These are phyloP conservation scores for Amphiprion clarkii DNA, from an alignment of 2,797 vertebrate species.

Conservation along the genomic window DNA sequence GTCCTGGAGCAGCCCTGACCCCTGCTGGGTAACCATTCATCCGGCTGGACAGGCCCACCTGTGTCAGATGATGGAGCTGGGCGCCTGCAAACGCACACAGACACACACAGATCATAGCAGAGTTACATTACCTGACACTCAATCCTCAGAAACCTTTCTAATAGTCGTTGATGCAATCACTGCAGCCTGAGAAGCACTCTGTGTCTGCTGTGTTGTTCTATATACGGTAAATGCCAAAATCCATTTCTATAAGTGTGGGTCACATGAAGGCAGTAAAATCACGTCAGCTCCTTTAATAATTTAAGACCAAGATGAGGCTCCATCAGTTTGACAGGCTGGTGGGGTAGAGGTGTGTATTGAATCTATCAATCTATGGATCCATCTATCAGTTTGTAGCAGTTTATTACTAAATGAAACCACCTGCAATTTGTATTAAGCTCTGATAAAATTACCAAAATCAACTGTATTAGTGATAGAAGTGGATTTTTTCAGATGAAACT, in stretches of 20 bases:
- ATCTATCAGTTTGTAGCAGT: too few relatives aligned
- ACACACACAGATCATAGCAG: slow-evolving; percentile 27
- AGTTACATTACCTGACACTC: slow-evolving; percentile 16
- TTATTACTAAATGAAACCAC: too few relatives aligned
- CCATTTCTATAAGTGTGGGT: slow-evolving; percentile 47
- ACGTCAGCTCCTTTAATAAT: slow-evolving; percentile 45
- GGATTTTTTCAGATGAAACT: not conserved
- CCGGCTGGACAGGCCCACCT: slow-evolving; percentile 92
- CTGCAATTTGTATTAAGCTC: too few relatives aligned
- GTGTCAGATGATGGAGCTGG: slow-evolving; percentile 95
- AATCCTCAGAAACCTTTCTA: slow-evolving; percentile 24
- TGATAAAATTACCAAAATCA: too few relatives aligned
- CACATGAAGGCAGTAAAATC: slow-evolving; percentile 24
- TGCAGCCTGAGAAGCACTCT: slow-evolving; percentile 25
- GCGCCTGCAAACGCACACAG: slow-evolving; percentile 84
- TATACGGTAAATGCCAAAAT: slow-evolving; percentile 32
- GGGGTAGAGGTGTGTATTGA: slow-evolving; percentile 14
- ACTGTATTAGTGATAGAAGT: not conserved
- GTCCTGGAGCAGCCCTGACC: slow-evolving; percentile 84
- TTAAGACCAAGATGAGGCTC: slow-evolving; percentile 35
- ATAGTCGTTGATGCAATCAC: slow-evolving; percentile 43
- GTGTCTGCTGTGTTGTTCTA: slow-evolving; percentile 10
- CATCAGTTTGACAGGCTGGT: slow-evolving; percentile 34
- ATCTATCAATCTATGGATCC: too few relatives aligned
- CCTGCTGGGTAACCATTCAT: slow-evolving; percentile 90